phyloP scores from a whole-genome alignment of 2,797 vertebrate genomes.

The Lutjanus campechanus region DNA sequence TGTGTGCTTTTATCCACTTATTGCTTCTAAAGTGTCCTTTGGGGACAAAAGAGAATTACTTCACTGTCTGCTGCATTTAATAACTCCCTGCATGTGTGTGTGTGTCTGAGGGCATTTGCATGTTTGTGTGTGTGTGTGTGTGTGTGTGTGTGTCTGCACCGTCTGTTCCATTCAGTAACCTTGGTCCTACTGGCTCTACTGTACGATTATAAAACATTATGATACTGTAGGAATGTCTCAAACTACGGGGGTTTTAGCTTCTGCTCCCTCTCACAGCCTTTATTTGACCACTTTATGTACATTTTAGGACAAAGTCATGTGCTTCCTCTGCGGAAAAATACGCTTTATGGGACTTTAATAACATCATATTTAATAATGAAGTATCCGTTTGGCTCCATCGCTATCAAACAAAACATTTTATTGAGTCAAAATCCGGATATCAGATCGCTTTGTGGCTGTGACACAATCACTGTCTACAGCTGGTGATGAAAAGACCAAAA shows the following conservation, averaged over 20 bases:
- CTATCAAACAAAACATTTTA: conserved; percentile 2
- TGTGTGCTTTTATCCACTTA: conserved; percentile 58
- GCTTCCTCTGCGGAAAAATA: conserved; percentile 13
- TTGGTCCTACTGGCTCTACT: conserved; percentile 49
- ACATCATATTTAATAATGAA: conserved; percentile 12
- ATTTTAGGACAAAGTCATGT: conserved; percentile 14
- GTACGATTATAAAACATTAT: conserved; percentile 57
- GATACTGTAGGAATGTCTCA: conserved; percentile 49
- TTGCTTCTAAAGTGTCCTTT: conserved; percentile 57
- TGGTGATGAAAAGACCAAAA: too few relatives aligned
- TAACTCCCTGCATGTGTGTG: conserved; percentile 36
- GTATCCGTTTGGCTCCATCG: neutral
- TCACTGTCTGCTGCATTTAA: conserved; percentile 70
- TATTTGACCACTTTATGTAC: conserved; percentile 24
- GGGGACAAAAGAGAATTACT: conserved; percentile 65
- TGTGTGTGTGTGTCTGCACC: neutral
- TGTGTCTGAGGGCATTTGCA: neutral
- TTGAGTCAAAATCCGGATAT: neutral
- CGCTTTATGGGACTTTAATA: conserved; percentile 14
- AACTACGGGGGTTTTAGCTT: conserved; percentile 32
- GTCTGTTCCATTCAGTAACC: conserved; percentile 53
- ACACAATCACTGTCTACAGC: too few relatives aligned
- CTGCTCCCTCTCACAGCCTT: neutral
- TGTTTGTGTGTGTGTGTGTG: conserved; percentile 2
- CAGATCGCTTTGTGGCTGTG: neutral